Evolutionary conservation across 2,888 invertebrate genomes (phyloP), one percentile per base, ranked within the genome.

Genomic region (Chaetogeoica ovagalla): DNA sequence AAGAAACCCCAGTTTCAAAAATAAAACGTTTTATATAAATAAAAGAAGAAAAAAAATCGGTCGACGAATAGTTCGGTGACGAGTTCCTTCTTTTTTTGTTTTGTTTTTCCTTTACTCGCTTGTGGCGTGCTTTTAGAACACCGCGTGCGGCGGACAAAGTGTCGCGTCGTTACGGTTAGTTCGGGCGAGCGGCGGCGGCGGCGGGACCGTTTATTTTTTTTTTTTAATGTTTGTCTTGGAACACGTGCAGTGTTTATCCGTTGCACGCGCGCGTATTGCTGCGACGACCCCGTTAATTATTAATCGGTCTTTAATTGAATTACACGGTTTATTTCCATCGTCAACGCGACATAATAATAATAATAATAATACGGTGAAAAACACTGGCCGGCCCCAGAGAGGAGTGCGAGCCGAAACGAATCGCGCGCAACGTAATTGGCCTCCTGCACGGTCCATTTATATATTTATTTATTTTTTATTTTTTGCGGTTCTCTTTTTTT

Each of bases 271-370:
- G 48, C 3, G 3, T 39, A 39, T 39, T 55, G 55, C 4, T 30
- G 30, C 71, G 79, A 7, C 71, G 79, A 79, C 79, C 79, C 79
- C 23, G 79, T 79, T 79, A 79, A 79, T 79, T 79, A 79, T 79
- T 79, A 79, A 79, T 79, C 79, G 79, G 79, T 79, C 79, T 79
- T 79, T 79, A 79, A 79, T 79, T 79, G 79, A 79, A 79, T 79
- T 79, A 79, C 57, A 79, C 71, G 79, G 79, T 79, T 79, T 79
- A 79, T 79, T 79, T 79, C 71, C 63, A 71, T 79, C 71, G 63
- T 63, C 43, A 43, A 75, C 19, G 68, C 66, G 59, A 30, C 30
- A 30, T 4, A 30, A 30, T 30, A 30, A 30, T 30, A 30, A 30
- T 30, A 30, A 30, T 30, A 30, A 30, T 30, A 30, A 30, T 30